Base-by-base conservation (phyloP, 2,113 vertebrate species). In the Festucalex cinctus region DNA sequence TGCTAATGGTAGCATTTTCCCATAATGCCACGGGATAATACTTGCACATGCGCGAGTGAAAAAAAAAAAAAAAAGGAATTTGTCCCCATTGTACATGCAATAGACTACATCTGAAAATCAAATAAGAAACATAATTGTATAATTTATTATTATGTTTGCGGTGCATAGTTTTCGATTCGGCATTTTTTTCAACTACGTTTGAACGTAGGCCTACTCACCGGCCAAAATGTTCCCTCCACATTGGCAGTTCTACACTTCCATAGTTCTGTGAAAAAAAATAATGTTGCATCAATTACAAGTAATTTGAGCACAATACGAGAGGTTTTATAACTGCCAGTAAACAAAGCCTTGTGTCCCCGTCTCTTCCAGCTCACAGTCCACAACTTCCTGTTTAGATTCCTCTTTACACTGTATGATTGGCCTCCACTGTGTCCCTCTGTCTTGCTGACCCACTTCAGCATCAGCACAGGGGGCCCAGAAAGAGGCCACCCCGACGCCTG, bases 391-490 rank as follows among this genome's bases (percentile, higher is more conserved):
- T 80, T 75, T 74, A 14, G 63, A 68, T 73, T 61, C 59, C 63
- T 77, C 73, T 77, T 82, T 83, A 70, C 68, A 63, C 60, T 68
- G 66, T 70, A 65, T n/a, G 4, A 22, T 78, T 32, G 57, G 65
- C 69, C 69, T 71, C 54, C 61, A 39, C 56, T 63, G 70, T 64
- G 61, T 66, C 67, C 75, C 63, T 80, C 70, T 78, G 76, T 84
- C 66, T 74, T 59, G 71, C 78, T 88, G 89, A 88, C 89, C 88
- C 85, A 90, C 76, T 89, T 90, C 68, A 87, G 66, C 63, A 62
- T 54, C 75, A 63, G 73, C 67, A 75, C 64, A 69, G 54, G 83
- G 77, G 85, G 73, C 71, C 82, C 81, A 80, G 81, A 88, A 72
- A 80, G 79, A 86, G 88, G 84, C 80, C 82, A 72, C 71, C 73